Conservation (phyloP, 2,888 invertebrate species). For the Parapristionchus giblindavisi region DNA sequence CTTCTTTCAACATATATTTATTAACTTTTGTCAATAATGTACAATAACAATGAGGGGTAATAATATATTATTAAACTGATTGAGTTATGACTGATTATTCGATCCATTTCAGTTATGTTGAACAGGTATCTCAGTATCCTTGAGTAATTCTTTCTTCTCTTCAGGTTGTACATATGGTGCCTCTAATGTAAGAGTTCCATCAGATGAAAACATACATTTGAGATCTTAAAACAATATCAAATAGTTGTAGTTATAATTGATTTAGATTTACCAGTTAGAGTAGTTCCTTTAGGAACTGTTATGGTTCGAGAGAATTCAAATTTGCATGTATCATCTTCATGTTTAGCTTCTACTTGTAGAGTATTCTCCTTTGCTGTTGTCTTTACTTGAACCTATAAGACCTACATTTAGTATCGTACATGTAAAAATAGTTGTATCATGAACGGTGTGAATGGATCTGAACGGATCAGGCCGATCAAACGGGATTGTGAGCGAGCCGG, state of each 20-base stretch:
- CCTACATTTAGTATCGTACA: no score
- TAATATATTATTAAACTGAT: not conserved
- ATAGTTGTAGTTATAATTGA: not conserved
- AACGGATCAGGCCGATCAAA: no score
- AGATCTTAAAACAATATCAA: conserved; percentile 17
- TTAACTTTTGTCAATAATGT: not conserved
- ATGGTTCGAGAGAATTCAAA: conserved; percentile 25
- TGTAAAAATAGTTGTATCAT: no score
- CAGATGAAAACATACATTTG: conserved; percentile 19
- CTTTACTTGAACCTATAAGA: conserved; percentile 19
- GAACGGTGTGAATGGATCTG: no score
- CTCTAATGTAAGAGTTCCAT: conserved; percentile 30
- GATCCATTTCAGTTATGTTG: conserved; percentile 23
- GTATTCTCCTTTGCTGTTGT: conserved; percentile 21
- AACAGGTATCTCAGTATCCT: conserved; percentile 22
- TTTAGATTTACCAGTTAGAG: not conserved
- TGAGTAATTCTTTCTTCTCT: conserved; percentile 17
- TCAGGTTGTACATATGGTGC: conserved; percentile 26
- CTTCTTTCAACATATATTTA: not conserved
- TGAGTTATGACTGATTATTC: no score
- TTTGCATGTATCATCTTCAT: conserved; percentile 27
- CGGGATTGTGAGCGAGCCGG: no score
- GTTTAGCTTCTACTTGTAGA: conserved; percentile 25
- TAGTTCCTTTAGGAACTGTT: conserved; percentile 33
- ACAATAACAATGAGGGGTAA: not conserved